Conservation (phyloP, 2,888 invertebrate genomes). For the Parnassius glacialis region DNA sequence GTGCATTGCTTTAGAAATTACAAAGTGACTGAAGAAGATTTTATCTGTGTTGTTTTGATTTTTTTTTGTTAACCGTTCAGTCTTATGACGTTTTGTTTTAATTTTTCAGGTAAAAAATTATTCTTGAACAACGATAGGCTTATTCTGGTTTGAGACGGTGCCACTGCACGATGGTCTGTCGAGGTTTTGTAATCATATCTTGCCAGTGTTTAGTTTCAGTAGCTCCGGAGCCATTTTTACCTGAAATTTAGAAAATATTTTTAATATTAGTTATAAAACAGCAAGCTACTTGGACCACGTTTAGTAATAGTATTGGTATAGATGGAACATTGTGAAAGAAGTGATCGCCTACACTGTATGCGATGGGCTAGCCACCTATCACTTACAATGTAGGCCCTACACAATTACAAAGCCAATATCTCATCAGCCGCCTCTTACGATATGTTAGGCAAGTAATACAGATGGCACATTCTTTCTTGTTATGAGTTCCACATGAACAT, state of each 20-base stretch:
- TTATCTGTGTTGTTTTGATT: slow-evolving; percentile 48
- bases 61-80: slow-evolving; percentile 70
- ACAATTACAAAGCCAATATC: no score
- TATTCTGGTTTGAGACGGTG: slow-evolving; percentile 97
- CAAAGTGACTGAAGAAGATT: slow-evolving; percentile 38
- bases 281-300: no score
- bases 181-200: slow-evolving; percentile 98
- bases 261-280: no score
- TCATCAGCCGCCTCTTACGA: no score
- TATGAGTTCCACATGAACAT: no score
- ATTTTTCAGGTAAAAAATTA: slow-evolving; percentile 41
- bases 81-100: slow-evolving; percentile 73
- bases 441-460: no score
- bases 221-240: slow-evolving; percentile 96
- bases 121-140: slow-evolving; percentile 47
- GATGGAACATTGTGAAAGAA: no score
- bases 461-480: no score
- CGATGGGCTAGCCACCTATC: no score
- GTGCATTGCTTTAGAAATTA: slow-evolving; percentile 36
- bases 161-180: slow-evolving; percentile 98
- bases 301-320: no score
- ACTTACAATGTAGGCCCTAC: no score
- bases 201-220: slow-evolving; percentile 99
- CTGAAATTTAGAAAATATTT: slow-evolving; percentile 66
- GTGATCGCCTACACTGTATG: no score